Conservation (phyloP, 2,888 invertebrate species). For the Chalcis sispes region DNA sequence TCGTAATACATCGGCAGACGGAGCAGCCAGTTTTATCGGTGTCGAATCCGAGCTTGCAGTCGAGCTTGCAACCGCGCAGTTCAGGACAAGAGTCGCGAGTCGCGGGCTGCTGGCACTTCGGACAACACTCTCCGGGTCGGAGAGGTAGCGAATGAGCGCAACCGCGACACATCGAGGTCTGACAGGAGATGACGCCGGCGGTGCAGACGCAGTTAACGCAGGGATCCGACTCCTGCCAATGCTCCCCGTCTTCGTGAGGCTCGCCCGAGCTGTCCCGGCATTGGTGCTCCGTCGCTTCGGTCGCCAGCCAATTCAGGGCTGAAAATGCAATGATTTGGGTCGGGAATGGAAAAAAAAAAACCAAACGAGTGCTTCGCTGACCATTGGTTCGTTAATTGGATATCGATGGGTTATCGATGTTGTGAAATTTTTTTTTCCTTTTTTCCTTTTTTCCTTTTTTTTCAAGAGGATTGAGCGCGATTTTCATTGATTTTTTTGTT, state of each 20-base stretch:
- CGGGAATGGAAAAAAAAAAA: too few relatives aligned
- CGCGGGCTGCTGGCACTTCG: slow-evolving; percentile 67
- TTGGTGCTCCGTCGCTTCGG: background rate
- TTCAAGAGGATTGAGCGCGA: too few relatives aligned
- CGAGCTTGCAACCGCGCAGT: slow-evolving; percentile 66
- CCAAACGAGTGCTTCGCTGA: too few relatives aligned
- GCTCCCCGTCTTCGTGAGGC: slow-evolving; percentile 60
- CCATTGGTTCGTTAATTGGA: too few relatives aligned
- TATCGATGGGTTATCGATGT: too few relatives aligned
- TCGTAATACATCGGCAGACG: slow-evolving; percentile 64
- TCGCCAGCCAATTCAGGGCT: slow-evolving; percentile 37
- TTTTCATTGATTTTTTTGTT: too few relatives aligned
- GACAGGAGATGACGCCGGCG: slow-evolving; percentile 64
- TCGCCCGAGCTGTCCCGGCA: slow-evolving; percentile 61
- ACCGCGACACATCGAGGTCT: slow-evolving; percentile 59
- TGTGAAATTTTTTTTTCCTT: too few relatives aligned
- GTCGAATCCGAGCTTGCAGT: slow-evolving; percentile 65
- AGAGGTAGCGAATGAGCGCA: slow-evolving; percentile 59
- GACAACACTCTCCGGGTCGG: slow-evolving; percentile 61
- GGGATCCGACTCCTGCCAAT: slow-evolving; percentile 65
- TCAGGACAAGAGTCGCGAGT: slow-evolving; percentile 63
- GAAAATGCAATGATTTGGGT: background rate
- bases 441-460: too few relatives aligned
- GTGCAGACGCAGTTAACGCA: slow-evolving; percentile 70
- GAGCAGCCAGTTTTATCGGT: slow-evolving; percentile 68